phyloP scores from a whole-genome alignment of 37 sponge, comb jelly and placozoan genomes.

The Cliona cf. orientalis region DNA sequence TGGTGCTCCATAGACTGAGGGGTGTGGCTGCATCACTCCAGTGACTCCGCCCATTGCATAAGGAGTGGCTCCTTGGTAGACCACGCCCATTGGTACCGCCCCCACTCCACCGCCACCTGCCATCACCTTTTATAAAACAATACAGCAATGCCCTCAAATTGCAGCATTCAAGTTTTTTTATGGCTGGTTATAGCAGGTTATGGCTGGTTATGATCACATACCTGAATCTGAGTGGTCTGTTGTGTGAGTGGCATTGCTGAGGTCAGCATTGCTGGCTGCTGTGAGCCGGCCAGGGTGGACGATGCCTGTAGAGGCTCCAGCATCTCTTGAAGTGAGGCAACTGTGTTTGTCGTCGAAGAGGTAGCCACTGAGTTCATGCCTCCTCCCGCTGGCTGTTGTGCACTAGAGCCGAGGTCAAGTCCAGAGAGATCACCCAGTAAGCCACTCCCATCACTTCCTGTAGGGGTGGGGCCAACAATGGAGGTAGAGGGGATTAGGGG shows the following conservation, averaged over 20 bases:
- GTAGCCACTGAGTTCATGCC: not conserved
- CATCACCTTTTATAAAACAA: no score
- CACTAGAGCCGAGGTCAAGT: not conserved
- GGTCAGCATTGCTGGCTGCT: no score
- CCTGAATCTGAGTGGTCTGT: no score
- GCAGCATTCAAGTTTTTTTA: no score
- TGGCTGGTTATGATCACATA: no score
- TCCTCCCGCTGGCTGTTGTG: no score
- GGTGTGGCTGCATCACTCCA: constrained; percentile 17
- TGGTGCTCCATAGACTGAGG: not conserved
- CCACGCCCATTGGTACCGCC: not conserved
- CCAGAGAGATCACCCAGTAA: constrained; percentile 16
- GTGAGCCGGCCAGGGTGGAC: no score
- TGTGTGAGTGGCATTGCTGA: no score
- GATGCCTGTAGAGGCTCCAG: not conserved
- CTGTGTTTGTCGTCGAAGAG: not conserved
- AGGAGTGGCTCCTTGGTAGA: not conserved
- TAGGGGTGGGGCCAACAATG: not conserved
- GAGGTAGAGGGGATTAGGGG: not conserved
- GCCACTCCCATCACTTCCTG: not conserved
- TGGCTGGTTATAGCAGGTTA: no score
- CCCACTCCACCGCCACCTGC: no score
- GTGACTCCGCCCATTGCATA: not conserved
- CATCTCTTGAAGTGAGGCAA: not conserved
- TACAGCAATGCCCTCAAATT: no score